Percentiles rank a stretch among this genome's conserved stretches.
Evolutionary conservation across 2,888 invertebrate species (phyloP).

Genomic region (Callyntrura sp.): DNA sequence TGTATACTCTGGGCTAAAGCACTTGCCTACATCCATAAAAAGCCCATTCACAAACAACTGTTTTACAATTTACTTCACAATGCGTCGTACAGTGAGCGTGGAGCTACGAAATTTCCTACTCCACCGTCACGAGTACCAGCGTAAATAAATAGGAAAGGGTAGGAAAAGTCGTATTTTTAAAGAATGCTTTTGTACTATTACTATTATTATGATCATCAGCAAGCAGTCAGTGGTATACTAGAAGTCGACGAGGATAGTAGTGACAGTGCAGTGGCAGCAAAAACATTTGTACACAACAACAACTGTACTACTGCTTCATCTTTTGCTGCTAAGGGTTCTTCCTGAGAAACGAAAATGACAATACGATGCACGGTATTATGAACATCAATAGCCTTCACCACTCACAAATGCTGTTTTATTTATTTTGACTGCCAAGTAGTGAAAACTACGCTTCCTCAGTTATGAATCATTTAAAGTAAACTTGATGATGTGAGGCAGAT

Average conservation of each 20-base stretch:
- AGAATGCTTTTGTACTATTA: constrained; percentile 53
- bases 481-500: not conserved
- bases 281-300: constrained; percentile 49
- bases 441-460: no score
- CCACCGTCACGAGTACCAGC: constrained; percentile 39
- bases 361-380: constrained; percentile 75
- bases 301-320: constrained; percentile 26
- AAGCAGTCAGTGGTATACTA: not conserved
- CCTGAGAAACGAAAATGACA: constrained; percentile 69
- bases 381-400: constrained; percentile 70
- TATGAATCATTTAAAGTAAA: no score
- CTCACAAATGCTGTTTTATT: not conserved
- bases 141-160: constrained; percentile 63
- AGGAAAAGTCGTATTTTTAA: constrained; percentile 52
- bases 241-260: not conserved
- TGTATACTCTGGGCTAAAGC: constrained; percentile 36
- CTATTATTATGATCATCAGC: constrained; percentile 11
- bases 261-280: constrained; percentile 43
- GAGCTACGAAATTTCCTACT: constrained; percentile 10
- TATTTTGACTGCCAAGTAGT: not conserved
- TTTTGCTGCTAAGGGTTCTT: constrained; percentile 69
- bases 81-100: not conserved
- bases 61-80: not conserved
- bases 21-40: constrained; percentile 54
- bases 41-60: constrained; percentile 72